Base-by-base conservation (phyloP, 2,797 vertebrate genomes). In the Sebastes aleutianus region DNA sequence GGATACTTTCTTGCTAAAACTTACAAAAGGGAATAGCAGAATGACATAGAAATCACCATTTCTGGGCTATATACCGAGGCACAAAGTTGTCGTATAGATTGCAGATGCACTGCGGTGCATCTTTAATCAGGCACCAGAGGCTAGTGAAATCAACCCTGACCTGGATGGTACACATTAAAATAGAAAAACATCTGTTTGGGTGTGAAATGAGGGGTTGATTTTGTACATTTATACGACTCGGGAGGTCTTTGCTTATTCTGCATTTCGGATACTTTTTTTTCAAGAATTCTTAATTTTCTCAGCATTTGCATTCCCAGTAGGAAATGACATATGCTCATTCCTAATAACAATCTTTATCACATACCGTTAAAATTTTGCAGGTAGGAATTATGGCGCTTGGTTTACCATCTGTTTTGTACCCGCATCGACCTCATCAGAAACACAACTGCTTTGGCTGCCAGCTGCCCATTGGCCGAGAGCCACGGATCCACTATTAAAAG, bases 371-470 rank as follows among this genome's bases (percentile, higher is more conserved):
- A 89, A 77, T 79, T 58, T 74, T 67, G 77, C 80, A 79, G 57
- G 59, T 80, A 63, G 65, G 81, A 85, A 83, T 85, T 74, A 80
- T 63, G 72, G 62, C n/a, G 34, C 76, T 82, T 22, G 58, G 65
- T 80, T 80, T 53, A 65, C 89, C 90, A 92, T 91, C 92, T 93
- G 89, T 80, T 88, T 83, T 85, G 74, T 62, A 59, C 31, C 65
- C 32, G 39, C 58, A n/a, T 82, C 27, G 18, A 75, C 80, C 88
- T 79, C 78, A 74, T 79, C 71, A 77, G 74, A 59, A 63, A 50
- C 66, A 63, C 70, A 65, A 59, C 66, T 87, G 56, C 69, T 73
- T 54, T 32, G 26, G 70, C 24, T 79, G 74, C 82, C 83, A 89
- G 87, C 81, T 92, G 83, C 77, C 76, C 50, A 63, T 61, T 88